Percentiles rank a stretch among this genome's conserved stretches.
Conservation (phyloP, 92 coral and sea anemone genomes). For the Muricea muricata region DNA sequence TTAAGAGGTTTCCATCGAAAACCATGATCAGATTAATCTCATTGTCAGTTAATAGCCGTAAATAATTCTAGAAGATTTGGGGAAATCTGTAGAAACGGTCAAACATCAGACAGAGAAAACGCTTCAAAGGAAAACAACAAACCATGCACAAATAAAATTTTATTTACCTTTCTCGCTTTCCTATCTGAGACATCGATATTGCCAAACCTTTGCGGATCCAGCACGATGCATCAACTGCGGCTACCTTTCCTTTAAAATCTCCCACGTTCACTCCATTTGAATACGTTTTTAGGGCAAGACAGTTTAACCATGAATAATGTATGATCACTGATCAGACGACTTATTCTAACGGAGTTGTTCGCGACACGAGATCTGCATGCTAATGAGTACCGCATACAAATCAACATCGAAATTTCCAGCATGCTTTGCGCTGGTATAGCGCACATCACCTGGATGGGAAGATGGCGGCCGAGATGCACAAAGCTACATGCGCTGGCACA, state of each 20-base stretch:
- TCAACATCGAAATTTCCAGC: constrained; percentile 1
- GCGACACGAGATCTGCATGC: constrained; percentile 48
- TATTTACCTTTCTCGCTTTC: constrained; percentile 49
- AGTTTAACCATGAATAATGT: constrained; percentile 42
- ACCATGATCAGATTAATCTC: constrained; percentile 57
- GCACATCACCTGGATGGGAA: constrained; percentile 67
- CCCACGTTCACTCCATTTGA: constrained; percentile 14
- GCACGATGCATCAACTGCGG: constrained; percentile 64
- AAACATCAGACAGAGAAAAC: neutral
- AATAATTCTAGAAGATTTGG: constrained; percentile 23
- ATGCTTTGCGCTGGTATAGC: constrained; percentile 48
- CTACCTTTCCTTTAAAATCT: too few relatives aligned
- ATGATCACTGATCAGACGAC: neutral
- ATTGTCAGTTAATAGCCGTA: constrained; percentile 26
- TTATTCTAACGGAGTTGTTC: neutral
- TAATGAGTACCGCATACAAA: constrained; percentile 14
- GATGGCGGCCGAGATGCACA: too few relatives aligned
- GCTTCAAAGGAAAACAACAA: neutral
- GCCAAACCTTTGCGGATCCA: constrained; percentile 69
- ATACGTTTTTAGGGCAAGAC: constrained; percentile 48
- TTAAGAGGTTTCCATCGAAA: constrained; percentile 66
- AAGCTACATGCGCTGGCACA: too few relatives aligned
- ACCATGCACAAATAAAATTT: neutral
- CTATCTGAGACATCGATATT: constrained; percentile 39
- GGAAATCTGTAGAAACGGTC: constrained; percentile 19